Evolutionary conservation across 2,888 invertebrate genomes (phyloP).

Genomic region (Noctua janthina): DNA sequence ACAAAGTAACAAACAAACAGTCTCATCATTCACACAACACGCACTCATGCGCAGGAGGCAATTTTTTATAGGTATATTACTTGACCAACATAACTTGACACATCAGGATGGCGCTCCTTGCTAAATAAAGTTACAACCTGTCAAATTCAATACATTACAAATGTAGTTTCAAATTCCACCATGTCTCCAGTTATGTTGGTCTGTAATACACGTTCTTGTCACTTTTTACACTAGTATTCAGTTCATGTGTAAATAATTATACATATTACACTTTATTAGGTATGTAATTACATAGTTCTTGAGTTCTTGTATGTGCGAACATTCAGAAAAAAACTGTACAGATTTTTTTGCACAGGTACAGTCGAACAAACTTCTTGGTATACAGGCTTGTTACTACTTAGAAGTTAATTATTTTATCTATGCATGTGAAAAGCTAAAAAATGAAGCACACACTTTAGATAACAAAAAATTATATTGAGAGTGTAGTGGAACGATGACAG

Average conservation of each 20-base stretch:
- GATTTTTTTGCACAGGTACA: slow-evolving; percentile 8
- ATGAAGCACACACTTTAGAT: neutral
- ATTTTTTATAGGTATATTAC: slow-evolving; percentile 53
- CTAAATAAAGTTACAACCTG: neutral
- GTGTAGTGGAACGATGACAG: neutral
- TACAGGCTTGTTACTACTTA: neutral
- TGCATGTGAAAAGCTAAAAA: neutral
- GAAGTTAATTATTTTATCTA: neutral
- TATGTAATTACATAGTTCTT: slow-evolving; percentile 73
- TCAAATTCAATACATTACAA: neutral
- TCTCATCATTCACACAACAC: slow-evolving; percentile 3
- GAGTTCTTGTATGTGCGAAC: slow-evolving; percentile 76
- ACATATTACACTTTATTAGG: slow-evolving; percentile 75
- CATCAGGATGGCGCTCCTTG: neutral
- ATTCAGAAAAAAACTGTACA: slow-evolving; percentile 35
- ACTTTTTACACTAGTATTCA: slow-evolving; percentile 58
- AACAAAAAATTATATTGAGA: neutral
- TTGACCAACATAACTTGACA: neutral
- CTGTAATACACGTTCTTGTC: slow-evolving; percentile 37
- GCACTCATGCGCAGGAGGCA: slow-evolving; percentile 47
- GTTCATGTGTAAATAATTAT: slow-evolving; percentile 71
- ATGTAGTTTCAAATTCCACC: neutral
- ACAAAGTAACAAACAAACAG: slow-evolving; percentile 50
- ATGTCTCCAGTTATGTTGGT: neutral
- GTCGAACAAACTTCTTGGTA: neutral